Conservation (phyloP, 2,888 invertebrate genomes). For the Pterostichus niger region DNA sequence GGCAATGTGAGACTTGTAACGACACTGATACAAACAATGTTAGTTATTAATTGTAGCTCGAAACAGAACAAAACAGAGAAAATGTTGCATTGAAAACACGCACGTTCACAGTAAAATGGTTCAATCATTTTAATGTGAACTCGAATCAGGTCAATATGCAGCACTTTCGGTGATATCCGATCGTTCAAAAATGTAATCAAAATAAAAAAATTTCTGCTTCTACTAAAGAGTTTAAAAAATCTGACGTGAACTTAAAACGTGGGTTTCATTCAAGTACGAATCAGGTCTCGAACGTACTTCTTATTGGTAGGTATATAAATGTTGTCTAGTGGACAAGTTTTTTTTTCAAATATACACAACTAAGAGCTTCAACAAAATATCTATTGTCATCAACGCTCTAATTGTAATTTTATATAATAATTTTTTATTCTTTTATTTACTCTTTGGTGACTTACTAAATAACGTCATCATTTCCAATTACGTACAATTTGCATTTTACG, state of each 20-base stretch:
- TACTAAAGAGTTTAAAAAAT: conserved; percentile 31
- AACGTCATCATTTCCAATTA: conserved; percentile 55
- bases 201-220: conserved; percentile 53
- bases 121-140: conserved; percentile 50
- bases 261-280: conserved; percentile 54
- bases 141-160: conserved; percentile 30
- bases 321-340: conserved; percentile 66
- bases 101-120: conserved; percentile 54
- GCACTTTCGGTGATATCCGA: conserved; percentile 43
- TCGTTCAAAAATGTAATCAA: background rate
- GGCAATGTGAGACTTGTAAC: conserved; percentile 45
- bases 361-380: conserved; percentile 70
- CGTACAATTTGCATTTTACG: conserved; percentile 62
- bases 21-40: conserved; percentile 48
- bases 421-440: conserved; percentile 26
- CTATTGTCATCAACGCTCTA: conserved; percentile 71
- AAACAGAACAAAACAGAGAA: conserved; percentile 15
- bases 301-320: conserved; percentile 50
- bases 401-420: conserved; percentile 68
- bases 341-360: conserved; percentile 67
- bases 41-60: conserved; percentile 29
- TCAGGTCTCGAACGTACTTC: conserved; percentile 63
- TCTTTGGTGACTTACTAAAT: conserved; percentile 54
- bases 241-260: conserved; percentile 18
- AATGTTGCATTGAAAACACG: conserved; percentile 41